These are phyloP conservation scores for Pachypeltis micranthus DNA, from an alignment of 1,140 invertebrate species.

Conservation along the genomic window DNA sequence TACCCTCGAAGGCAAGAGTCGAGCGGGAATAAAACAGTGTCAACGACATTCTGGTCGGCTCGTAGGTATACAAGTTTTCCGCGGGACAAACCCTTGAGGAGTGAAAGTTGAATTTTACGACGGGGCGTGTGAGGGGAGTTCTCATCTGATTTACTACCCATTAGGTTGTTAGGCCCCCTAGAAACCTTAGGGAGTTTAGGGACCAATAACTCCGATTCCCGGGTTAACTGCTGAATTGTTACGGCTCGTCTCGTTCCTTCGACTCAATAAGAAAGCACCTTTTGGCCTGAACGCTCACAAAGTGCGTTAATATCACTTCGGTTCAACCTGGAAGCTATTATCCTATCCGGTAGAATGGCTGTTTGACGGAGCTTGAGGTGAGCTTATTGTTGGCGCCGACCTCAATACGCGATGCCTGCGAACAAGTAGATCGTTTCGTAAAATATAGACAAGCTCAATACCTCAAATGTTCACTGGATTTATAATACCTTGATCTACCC, in stretches of 20 bases:
- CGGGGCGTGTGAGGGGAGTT: not conserved
- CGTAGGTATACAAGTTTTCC: not conserved
- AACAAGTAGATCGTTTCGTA: too few relatives aligned
- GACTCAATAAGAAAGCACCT: not conserved
- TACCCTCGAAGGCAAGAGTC: too few relatives aligned
- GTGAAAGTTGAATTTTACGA: not conserved
- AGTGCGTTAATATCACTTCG: not conserved
- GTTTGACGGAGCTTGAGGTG: too few relatives aligned
- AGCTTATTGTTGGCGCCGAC: too few relatives aligned
- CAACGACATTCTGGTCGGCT: not conserved
- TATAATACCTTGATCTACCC: too few relatives aligned
- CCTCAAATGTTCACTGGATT: too few relatives aligned
- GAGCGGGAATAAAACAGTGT: not conserved
- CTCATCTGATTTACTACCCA: not conserved
- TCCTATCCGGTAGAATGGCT: too few relatives aligned
- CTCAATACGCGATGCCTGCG: too few relatives aligned
- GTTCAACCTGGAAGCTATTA: too few relatives aligned
- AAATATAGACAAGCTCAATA: too few relatives aligned
- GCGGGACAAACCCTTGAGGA: not conserved
- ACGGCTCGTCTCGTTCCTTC: not conserved
- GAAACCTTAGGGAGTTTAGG: not conserved
- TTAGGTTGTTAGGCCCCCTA: not conserved
- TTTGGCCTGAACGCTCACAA: not conserved
- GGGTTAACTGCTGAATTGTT: not conserved
- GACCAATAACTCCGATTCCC: not conserved